Evolutionary conservation across 2,888 invertebrate genomes (phyloP).

Genomic region (Coelopa pilipes): DNA sequence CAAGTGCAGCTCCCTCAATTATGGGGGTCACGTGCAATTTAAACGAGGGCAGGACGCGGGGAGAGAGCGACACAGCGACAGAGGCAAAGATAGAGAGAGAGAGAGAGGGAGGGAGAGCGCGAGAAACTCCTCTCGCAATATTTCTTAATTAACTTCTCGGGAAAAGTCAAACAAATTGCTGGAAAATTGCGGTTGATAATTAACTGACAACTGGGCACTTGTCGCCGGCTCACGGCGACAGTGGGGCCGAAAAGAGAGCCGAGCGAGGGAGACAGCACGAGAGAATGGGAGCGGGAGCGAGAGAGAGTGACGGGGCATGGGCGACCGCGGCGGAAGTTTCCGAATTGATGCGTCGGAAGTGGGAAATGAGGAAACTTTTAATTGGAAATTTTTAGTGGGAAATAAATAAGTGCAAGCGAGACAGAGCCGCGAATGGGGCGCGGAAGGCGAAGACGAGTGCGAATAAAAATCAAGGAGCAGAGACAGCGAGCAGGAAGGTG

Average conservation of each 20-base stretch:
- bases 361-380: slow-evolving; percentile 36
- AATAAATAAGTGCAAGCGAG: neutral
- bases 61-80: neutral
- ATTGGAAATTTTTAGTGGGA: slow-evolving; percentile 30
- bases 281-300: neutral
- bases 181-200: slow-evolving; percentile 48
- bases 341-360: slow-evolving; percentile 28
- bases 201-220: slow-evolving; percentile 45
- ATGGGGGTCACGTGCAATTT: slow-evolving; percentile 38
- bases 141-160: slow-evolving; percentile 51
- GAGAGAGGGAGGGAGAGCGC: neutral
- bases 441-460: neutral
- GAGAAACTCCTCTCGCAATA: slow-evolving; percentile 35
- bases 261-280: neutral
- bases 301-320: neutral
- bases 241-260: neutral
- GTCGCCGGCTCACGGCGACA: neutral
- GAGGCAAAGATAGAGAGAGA: neutral
- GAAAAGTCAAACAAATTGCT: slow-evolving; percentile 49
- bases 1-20: slow-evolving; percentile 12
- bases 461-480: too few species aligned
- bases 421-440: neutral
- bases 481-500: too few species aligned
- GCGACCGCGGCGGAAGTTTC: slow-evolving; percentile 8
- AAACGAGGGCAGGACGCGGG: neutral